Evolutionary conservation across 1,140 invertebrate species (phyloP).

Genomic region (Ephestia elutella): DNA sequence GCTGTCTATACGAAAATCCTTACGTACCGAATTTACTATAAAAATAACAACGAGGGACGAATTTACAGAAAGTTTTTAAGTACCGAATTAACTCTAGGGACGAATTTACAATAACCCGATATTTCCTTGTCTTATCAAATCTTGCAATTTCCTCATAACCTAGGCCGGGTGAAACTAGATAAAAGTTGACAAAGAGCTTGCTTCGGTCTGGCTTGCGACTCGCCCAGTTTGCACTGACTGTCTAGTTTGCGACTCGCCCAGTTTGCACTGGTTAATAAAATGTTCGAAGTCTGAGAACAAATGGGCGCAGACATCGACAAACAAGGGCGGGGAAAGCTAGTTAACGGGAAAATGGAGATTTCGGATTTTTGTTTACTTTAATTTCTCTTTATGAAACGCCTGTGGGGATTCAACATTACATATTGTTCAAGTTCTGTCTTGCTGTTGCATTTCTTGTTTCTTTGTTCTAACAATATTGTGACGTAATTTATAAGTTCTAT

Average conservation of each 20-base stretch:
- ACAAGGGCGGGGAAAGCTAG: conserved; percentile 7
- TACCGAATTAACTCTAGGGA: too few species aligned
- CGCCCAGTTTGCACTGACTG: background rate
- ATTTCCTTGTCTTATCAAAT: too few species aligned
- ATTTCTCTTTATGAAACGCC: conserved; percentile 9
- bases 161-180: too few species aligned
- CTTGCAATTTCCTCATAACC: too few species aligned
- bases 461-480: background rate
- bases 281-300: conserved; percentile 10
- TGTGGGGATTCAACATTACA: conserved; percentile 4
- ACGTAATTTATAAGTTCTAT: background rate
- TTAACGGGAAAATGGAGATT: conserved; percentile 12
- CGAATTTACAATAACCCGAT: too few species aligned
- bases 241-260: background rate
- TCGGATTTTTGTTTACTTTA: conserved; percentile 12
- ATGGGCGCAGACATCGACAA: conserved; percentile 9
- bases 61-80: too few species aligned
- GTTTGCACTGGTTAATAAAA: background rate
- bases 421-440: background rate
- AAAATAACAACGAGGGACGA: too few species aligned
- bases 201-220: background rate
- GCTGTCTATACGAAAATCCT: too few species aligned
- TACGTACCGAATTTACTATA: too few species aligned
- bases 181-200: too few species aligned
- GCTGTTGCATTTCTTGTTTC: background rate